A percentile compares a stretch with the other conserved stretches of the same genome.
Evolutionary conservation across 1,140 invertebrate genomes (phyloP).

Genomic region (Nebria ingens): DNA sequence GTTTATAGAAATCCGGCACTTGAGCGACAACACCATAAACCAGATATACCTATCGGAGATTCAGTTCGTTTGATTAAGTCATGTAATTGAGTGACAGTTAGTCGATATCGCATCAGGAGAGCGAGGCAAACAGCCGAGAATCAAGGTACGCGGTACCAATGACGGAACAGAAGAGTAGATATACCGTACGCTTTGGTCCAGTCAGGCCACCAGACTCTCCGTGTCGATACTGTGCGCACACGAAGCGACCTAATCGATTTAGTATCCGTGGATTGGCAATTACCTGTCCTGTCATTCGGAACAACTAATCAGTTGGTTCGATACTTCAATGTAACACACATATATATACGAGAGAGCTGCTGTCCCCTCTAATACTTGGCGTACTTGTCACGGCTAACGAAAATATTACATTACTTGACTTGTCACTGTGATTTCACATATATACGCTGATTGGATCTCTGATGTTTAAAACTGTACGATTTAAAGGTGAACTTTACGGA

Average conservation of each 20-base stretch:
- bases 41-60: background rate
- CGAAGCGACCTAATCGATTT: conserved; percentile 16
- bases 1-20: background rate
- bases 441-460: background rate
- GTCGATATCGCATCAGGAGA: conserved; percentile 11
- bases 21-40: background rate
- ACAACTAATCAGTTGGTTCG: conserved; percentile 8
- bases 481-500: too few relatives aligned
- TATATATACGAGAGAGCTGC: too few relatives aligned
- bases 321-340: background rate
- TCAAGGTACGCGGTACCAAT: background rate
- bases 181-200: too few relatives aligned
- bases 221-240: too few relatives aligned
- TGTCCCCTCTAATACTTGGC: background rate
- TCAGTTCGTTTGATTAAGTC: background rate
- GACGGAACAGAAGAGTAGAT: too few relatives aligned
- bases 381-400: background rate
- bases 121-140: background rate
- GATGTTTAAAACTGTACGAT: too few relatives aligned
- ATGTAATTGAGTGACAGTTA: conserved; percentile 16
- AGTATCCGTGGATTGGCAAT: conserved; percentile 18
- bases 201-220: too few relatives aligned
- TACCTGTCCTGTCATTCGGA: conserved; percentile 17
- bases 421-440: background rate
- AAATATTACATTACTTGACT: background rate